Evolutionary conservation across 2,888 invertebrate species (phyloP).

Genomic region (Clunio marinus): DNA sequence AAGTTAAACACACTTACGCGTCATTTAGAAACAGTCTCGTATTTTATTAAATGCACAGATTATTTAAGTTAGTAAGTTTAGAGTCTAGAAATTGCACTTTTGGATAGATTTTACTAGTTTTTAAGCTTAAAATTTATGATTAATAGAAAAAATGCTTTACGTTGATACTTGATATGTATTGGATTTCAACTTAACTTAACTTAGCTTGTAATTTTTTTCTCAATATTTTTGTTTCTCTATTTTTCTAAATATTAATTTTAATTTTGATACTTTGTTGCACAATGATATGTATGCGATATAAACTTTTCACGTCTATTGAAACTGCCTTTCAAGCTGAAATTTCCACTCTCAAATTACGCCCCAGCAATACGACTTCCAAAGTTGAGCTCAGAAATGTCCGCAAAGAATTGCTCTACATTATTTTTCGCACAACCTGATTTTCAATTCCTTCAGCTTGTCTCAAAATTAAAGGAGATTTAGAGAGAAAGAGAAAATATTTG

Average conservation of each 20-base stretch:
- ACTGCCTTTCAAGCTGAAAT: neutral
- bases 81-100: conserved; percentile 20
- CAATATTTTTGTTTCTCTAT: neutral
- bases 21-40: neutral
- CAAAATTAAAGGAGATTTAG: too few species aligned
- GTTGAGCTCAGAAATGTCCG: conserved; percentile 35
- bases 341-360: conserved; percentile 10
- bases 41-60: neutral
- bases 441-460: conserved; percentile 6
- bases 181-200: neutral
- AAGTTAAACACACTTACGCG: neutral
- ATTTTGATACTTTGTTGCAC: conserved; percentile 36
- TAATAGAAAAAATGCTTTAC: conserved; percentile 4
- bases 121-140: neutral
- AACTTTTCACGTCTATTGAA: neutral
- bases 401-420: conserved; percentile 21
- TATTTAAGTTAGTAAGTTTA: neutral
- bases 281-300: conserved; percentile 37
- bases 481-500: neutral
- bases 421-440: conserved; percentile 6
- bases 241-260: conserved; percentile 16
- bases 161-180: conserved; percentile 4
- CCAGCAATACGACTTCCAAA: conserved; percentile 26
- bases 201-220: neutral
- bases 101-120: neutral